Evolutionary conservation across 2,888 invertebrate species (phyloP).

Genomic region (Parelbella ahira): DNA sequence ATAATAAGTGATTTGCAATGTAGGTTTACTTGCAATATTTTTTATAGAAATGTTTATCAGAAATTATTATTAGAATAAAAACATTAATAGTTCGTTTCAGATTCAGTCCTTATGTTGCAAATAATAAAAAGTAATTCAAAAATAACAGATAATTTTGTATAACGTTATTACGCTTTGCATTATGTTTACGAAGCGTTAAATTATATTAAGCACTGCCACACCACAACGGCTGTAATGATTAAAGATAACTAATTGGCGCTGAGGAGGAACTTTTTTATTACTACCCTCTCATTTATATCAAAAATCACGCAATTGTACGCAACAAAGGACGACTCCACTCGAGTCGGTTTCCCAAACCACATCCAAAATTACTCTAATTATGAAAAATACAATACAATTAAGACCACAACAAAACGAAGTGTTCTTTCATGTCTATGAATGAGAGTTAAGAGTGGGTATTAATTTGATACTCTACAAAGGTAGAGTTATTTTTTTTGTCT

Average conservation of each 20-base stretch:
- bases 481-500: slow-evolving; percentile 15
- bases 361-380: slow-evolving; percentile 45
- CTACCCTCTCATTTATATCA: slow-evolving; percentile 27
- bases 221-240: slow-evolving; percentile 10
- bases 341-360: slow-evolving; percentile 40
- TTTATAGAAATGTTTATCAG: too few species aligned
- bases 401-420: slow-evolving; percentile 50
- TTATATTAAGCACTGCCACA: too few species aligned
- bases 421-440: slow-evolving; percentile 35
- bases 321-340: slow-evolving; percentile 41
- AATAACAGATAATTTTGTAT: too few species aligned
- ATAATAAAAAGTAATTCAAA: too few species aligned
- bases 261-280: slow-evolving; percentile 28
- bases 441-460: slow-evolving; percentile 31
- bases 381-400: slow-evolving; percentile 51
- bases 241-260: slow-evolving; percentile 22
- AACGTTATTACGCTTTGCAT: too few species aligned
- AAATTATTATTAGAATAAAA: too few species aligned
- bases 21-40: too few species aligned
- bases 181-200: too few species aligned
- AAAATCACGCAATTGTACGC: slow-evolving; percentile 43
- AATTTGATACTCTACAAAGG: slow-evolving; percentile 39
- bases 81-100: too few species aligned
- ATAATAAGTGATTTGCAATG: too few species aligned
- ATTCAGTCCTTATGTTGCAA: too few species aligned